Base-by-base conservation (phyloP, 1,140 invertebrate species). In the Drosophila pectinifera region DNA sequence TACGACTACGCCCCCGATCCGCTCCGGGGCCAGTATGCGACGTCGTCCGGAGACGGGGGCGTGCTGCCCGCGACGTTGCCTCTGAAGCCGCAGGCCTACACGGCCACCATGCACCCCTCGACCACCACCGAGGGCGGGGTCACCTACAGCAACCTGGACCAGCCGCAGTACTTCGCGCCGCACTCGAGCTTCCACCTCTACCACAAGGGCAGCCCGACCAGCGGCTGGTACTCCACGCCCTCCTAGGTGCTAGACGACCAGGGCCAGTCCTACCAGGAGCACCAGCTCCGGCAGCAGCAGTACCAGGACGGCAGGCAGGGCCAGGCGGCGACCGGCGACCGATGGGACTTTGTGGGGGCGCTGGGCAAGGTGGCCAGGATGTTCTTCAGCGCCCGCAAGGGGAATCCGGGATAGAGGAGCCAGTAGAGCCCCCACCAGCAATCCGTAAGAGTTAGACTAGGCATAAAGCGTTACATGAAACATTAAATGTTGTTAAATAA, bases 31-130 rank as follows among this genome's bases (percentile, higher is more conserved):
- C 80, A 93, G 86, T 83, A 93, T 77, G 68, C 78, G 65, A 75
- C 86, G 10, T 59, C 82, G 2, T 58, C 64, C 3, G 73, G 95
- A 3, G 94, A 34, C 10, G 68, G 41, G 1, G 31, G 49, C 14
- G 49, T 53, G 18, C 31, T 69, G 18, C 93, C 95, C 16, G 95
- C 97, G 76, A 95, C 96, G 1, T 92, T 98, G 73, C 97, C 97
- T 1, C 93, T 98, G 14, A 98, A 98, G 92, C 97, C 97, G n/a
- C 97, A 98, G 88, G 96, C 97, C 20, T 97, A 98, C 91, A 96
- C 96, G 14, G 95, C 84, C n/a, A 93, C 73, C 90, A 94, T 72
- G 68, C 68, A 72, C 16, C 68, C 64, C 5, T 80, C 93, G 65
- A 78, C 75, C 20, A 78, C 88, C 73, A 93, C 93, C 1, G 93